These are phyloP conservation scores for Diplolepis rosae DNA, from an alignment of 2,888 invertebrate genomes.

Conservation along the genomic window DNA sequence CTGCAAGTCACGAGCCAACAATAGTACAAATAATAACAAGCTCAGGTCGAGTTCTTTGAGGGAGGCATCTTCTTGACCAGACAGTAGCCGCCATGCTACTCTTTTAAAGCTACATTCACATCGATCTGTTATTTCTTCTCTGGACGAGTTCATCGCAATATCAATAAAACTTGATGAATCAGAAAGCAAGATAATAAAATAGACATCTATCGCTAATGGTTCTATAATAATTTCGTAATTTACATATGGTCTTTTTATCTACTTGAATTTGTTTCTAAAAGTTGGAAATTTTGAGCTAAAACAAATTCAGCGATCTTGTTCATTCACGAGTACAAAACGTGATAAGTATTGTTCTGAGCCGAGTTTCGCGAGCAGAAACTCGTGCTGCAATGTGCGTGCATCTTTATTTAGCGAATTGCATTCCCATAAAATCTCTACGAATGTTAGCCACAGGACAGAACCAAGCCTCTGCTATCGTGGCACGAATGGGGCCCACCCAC, in stretches of 20 bases:
- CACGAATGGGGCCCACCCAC: constrained; percentile 70
- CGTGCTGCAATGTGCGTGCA: constrained; percentile 55
- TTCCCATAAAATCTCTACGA: constrained; percentile 64
- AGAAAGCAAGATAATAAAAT: no score
- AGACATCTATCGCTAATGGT: no score
- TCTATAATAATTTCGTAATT: no score
- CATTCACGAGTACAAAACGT: not conserved
- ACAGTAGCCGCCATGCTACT: constrained; percentile 60
- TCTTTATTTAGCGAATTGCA: constrained; percentile 66
- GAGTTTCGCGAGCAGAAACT: constrained; percentile 4
- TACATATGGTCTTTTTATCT: no score
- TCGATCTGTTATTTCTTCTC: constrained; percentile 33
- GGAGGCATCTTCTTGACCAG: constrained; percentile 60
- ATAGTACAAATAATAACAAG: constrained; percentile 73
- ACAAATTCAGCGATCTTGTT: not conserved
- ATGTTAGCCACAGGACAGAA: constrained; percentile 53
- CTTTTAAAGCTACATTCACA: constrained; percentile 58
- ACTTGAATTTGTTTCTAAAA: no score
- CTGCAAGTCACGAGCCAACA: constrained; percentile 73
- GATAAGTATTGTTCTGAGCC: not conserved
- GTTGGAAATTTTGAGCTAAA: no score
- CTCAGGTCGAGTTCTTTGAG: constrained; percentile 54
- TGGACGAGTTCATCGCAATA: not conserved
- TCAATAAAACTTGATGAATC: no score
- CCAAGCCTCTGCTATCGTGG: constrained; percentile 60